phyloP scores from a whole-genome alignment of 2,113 vertebrate species.

The Malurus elegans region DNA sequence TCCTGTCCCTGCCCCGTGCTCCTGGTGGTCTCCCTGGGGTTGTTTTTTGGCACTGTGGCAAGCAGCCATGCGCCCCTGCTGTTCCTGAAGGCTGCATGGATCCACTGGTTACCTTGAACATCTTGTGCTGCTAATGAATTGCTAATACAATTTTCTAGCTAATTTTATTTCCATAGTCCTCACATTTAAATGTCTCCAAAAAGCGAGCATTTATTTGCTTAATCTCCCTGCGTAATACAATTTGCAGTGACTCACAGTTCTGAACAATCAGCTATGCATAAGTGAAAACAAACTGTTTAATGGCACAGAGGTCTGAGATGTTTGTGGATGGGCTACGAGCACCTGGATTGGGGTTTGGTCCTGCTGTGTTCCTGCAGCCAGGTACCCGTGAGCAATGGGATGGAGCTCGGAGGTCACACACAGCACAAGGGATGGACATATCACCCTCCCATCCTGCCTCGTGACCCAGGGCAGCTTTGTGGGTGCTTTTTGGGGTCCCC shows the following conservation, averaged over 20 bases:
- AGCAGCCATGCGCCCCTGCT: background rate
- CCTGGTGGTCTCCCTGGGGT: background rate
- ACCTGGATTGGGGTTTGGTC: background rate
- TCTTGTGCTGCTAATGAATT: conserved; percentile 73
- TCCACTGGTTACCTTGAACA: background rate
- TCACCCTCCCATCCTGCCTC: background rate
- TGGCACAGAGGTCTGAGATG: conserved; percentile 3
- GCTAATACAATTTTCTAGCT: conserved; percentile 78
- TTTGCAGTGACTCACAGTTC: conserved; percentile 67
- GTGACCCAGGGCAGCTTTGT: fast-evolving
- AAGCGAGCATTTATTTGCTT: conserved; percentile 71
- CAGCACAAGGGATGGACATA: fast-evolving
- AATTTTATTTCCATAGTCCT: conserved; percentile 76
- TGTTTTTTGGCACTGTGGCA: background rate
- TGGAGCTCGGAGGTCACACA: fast-evolving
- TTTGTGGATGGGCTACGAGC: fast-evolving
- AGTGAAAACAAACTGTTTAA: conserved; percentile 63
- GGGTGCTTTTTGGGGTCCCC: background rate
- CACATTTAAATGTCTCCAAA: conserved; percentile 69
- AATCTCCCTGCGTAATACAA: conserved; percentile 69
- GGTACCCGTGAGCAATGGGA: fast-evolving
- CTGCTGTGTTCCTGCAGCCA: background rate
- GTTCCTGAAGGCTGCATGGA: background rate
- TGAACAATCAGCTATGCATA: conserved; percentile 66
- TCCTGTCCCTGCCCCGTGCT: fast-evolving